A percentile compares a stretch with the other conserved stretches of the same genome.
Conservation (phyloP, 2,113 vertebrate genomes). For the Cairina moschata region DNA sequence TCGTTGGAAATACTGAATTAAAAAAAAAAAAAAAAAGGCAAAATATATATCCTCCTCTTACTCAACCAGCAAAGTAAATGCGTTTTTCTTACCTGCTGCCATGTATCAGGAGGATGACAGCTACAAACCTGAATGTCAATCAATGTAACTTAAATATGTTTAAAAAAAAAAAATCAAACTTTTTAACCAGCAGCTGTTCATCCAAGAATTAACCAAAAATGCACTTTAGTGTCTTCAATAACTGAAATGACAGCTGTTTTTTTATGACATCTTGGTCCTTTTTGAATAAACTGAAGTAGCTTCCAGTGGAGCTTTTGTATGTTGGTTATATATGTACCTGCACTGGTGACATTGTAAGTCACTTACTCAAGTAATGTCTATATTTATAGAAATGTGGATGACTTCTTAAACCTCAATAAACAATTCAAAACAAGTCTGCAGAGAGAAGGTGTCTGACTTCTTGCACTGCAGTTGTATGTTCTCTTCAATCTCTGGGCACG, state of each 20-base stretch:
- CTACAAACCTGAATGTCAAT: conserved; percentile 68
- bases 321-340: conserved; percentile 79
- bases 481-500: neutral
- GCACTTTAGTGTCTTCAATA: conserved; percentile 75
- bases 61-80: conserved; percentile 41
- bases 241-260: conserved; percentile 67
- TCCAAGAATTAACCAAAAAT: conserved; percentile 75
- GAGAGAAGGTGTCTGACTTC: conserved; percentile 67
- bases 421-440: conserved; percentile 67
- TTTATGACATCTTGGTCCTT: conserved; percentile 67
- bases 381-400: conserved; percentile 82
- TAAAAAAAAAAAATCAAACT: conserved; percentile 4
- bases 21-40: neutral
- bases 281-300: conserved; percentile 74
- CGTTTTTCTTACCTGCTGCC: conserved; percentile 50
- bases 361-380: conserved; percentile 79
- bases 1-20: conserved; percentile 22
- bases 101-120: conserved; percentile 34
- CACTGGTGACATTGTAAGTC: conserved; percentile 78
- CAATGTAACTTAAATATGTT: conserved; percentile 17
- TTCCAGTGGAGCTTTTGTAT: conserved; percentile 76
- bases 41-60: conserved; percentile 39
- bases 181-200: conserved; percentile 67
- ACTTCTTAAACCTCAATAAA: conserved; percentile 80
- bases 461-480: neutral